phyloP scores from a whole-genome alignment of 2,113 vertebrate species.

The Ammodramus savannarum region DNA sequence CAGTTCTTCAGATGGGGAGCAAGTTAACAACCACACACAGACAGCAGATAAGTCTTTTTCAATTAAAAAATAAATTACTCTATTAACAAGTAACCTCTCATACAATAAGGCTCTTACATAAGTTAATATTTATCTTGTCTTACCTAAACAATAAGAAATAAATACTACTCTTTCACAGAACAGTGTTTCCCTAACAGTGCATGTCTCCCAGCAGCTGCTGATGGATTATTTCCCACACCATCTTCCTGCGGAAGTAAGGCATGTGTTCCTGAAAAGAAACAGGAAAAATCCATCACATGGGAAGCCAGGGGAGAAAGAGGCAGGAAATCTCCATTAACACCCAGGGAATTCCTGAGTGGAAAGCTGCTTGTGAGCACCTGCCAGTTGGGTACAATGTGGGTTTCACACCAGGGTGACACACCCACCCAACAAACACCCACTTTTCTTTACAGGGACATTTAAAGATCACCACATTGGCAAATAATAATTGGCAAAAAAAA shows the following conservation, averaged over 20 bases:
- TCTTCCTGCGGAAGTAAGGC: constrained; percentile 88
- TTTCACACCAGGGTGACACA: neutral
- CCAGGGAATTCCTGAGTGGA: neutral
- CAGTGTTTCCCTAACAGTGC: constrained; percentile 44
- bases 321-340: neutral
- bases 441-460: neutral
- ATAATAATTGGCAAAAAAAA: neutral
- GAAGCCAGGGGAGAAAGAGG: neutral
- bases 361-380: neutral
- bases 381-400: neutral
- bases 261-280: constrained; percentile 81
- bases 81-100: neutral
- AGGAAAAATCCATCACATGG: neutral
- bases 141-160: constrained; percentile 37
- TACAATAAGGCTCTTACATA: neutral
- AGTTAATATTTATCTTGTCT: constrained; percentile 20
- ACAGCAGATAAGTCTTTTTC: neutral
- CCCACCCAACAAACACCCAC: neutral
- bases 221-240: constrained; percentile 96
- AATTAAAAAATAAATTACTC: neutral
- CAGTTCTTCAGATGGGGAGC: neutral
- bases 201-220: constrained; percentile 82
- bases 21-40: neutral
- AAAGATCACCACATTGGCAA: neutral
- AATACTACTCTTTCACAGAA: constrained; percentile 31